Base-by-base conservation (phyloP, 2,888 invertebrate genomes). In the Agelastica alni region DNA sequence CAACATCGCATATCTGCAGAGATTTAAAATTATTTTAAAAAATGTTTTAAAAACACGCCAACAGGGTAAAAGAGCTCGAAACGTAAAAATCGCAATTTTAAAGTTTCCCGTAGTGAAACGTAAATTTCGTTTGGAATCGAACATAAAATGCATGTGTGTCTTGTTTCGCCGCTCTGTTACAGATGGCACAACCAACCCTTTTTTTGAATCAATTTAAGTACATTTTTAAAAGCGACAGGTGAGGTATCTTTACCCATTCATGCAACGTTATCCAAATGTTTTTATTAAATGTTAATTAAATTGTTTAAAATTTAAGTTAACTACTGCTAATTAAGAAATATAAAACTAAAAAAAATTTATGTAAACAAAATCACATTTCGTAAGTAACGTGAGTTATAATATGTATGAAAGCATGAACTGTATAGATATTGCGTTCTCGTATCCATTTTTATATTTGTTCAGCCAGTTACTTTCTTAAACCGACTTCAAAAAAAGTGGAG, bases 141-240 rank as follows among this genome's bases (percentile, higher is more conserved):
- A 51, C 48, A 49, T 52, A 44, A 47, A 37, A 36, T 52, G 26
- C 69, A 67, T 61, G 59, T 68, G 65, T 67, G 62, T 13, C 26
- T 56, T 45, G 64, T 72, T 70, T 57, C n/a, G 69, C 69, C 62
- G 63, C 68, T 60, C 60, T 59, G 61, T 58, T 61, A 63, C 58
- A 73, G 73, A 73, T 70, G 73, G 70, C 71, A 54, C 48, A 36
- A 57, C 32, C 22, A 41, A 44, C 53, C 53, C 55, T 53, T 62
- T 57, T 56, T 56, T 49, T 32, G 45, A 10, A 44, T 37, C 14
- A n/a, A n/a, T n/a, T n/a, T n/a, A n/a, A n/a, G n/a, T n/a, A n/a
- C n/a, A 20, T 39, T 41, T 45, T 37, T 44, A 7, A 10, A 42
- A 9, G 12, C 14, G 1, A 7, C 13, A 7, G 4, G 14, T 14